Base-by-base conservation (phyloP, 92 coral and sea anemone genomes). In the Heliopora coerulea region DNA sequence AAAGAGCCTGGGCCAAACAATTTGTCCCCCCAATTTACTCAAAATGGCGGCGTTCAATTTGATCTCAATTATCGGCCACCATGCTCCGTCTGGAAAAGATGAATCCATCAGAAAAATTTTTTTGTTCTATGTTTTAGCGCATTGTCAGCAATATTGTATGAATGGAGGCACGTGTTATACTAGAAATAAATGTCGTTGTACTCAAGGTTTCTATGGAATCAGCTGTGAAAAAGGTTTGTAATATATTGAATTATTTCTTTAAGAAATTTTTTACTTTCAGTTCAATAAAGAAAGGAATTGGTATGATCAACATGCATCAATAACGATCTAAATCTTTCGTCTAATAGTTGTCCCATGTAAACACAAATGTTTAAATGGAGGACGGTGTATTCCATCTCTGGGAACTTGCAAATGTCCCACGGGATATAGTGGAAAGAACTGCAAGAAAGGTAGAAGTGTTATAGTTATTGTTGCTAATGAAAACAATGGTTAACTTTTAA, bases 311-410 rank as follows among this genome's bases (percentile, higher is more conserved):
- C n/a, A n/a, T n/a, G n/a, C n/a, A n/a, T n/a, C n/a, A n/a, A n/a
- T n/a, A n/a, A n/a, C n/a, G n/a, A n/a, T n/a, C n/a, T 37, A 12
- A 37, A 37, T 37, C 42, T 12, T 37, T 37, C 42, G 42, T 37
- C 42, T 37, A 37, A n/a, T 37, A 37, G 42, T 46, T 46, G 52
- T 46, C 17, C n/a, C 88, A 26, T 93, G 98, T 44, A 68, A 74
- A 26, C 96, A 87, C 9, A 83, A 82, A 15, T 93, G 98, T 54
- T 73, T 56, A 42, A 93, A 93, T 44, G 98, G 96, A 5, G 98
- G 96, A 13, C 78, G 66, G 49, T 93, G 98, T 57, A 84, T 89
- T 29, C 90, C 90, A 24, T 86, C 79, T 19, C 85, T 83, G 68
- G 77, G 77, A 70, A 87, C 79, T 15, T 93, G 98, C 74, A 88